phyloP scores from a whole-genome alignment of 2,113 vertebrate genomes.

The Rhipidura dahli region DNA sequence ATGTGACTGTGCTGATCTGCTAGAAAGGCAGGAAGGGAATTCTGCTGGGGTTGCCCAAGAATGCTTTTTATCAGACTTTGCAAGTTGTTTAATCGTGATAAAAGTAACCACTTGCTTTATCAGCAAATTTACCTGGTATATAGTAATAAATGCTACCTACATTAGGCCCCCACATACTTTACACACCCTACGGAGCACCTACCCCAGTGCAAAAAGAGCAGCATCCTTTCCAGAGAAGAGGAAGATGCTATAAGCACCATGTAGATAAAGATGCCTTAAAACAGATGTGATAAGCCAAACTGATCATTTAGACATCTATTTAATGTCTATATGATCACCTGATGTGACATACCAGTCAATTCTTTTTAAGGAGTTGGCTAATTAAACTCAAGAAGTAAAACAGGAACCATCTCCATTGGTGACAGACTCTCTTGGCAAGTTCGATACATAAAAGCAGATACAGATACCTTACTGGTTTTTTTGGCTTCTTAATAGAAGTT shows the following conservation, averaged over 20 bases:
- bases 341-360: not conserved
- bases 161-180: not conserved
- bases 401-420: not conserved
- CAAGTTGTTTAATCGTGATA: not conserved
- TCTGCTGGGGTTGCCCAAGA: not conserved
- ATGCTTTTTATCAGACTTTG: not conserved
- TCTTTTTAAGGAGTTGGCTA: not conserved
- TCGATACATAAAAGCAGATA: not conserved
- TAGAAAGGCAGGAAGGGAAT: not conserved
- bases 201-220: not conserved
- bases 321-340: not conserved
- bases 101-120: not conserved
- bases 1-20: not conserved
- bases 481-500: not conserved
- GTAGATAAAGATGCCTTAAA: not conserved
- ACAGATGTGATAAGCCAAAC: not conserved
- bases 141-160: not conserved
- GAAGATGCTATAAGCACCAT: not conserved
- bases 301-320: not conserved
- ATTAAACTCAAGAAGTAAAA: not conserved
- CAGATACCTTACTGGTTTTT: not conserved
- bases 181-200: not conserved
- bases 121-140: not conserved
- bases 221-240: not conserved
- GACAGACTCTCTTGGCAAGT: not conserved